phyloP scores from a whole-genome alignment of 2,113 vertebrate genomes.

The Garra rufa region DNA sequence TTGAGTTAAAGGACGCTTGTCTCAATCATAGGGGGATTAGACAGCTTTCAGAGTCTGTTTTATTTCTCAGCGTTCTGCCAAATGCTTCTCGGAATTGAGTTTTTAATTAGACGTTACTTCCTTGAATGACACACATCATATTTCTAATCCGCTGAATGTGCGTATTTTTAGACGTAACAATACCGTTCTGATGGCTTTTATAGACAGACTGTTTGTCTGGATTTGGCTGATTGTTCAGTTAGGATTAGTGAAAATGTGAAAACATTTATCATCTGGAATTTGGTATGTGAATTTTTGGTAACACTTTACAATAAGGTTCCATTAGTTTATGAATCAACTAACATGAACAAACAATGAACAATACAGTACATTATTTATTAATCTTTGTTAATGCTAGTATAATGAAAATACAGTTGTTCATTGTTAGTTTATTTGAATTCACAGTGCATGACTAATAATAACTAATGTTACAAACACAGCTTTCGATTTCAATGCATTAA shows the following conservation, averaged over 20 bases:
- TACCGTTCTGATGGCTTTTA: not conserved
- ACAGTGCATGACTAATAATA: too few relatives aligned
- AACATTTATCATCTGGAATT: not conserved
- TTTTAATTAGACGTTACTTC: constrained; percentile 28
- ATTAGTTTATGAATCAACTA: too few relatives aligned
- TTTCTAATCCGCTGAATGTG: not conserved
- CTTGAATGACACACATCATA: constrained; percentile 8
- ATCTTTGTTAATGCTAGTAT: too few relatives aligned
- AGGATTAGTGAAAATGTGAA: not conserved
- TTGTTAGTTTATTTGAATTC: too few relatives aligned
- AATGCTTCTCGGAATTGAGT: constrained; percentile 29
- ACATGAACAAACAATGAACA: too few relatives aligned
- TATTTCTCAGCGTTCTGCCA: constrained; percentile 5
- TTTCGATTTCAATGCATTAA: too few relatives aligned
- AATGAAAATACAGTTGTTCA: too few relatives aligned
- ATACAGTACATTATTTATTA: too few relatives aligned
- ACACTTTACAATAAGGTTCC: too few relatives aligned
- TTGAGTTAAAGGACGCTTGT: constrained; percentile 49
- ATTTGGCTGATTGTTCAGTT: not conserved
- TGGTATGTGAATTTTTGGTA: not conserved
- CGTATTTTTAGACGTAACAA: not conserved
- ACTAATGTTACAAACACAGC: too few relatives aligned
- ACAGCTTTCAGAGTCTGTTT: constrained; percentile 22
- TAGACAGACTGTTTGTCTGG: not conserved
- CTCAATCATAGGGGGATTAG: constrained; percentile 40